Conservation (phyloP, 1,140 invertebrate species). For the Bombus consobrinus region DNA sequence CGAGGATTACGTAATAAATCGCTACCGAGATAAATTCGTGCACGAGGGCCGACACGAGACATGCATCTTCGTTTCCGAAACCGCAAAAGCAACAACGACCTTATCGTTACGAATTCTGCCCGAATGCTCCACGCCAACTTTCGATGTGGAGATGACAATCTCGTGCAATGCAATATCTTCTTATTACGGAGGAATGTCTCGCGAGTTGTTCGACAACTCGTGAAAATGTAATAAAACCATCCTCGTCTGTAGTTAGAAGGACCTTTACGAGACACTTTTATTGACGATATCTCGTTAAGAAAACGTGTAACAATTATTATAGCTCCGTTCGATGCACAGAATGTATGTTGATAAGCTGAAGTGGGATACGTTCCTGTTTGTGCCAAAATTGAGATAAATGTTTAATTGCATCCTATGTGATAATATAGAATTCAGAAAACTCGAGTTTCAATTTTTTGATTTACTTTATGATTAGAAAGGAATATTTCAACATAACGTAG, state of each 20-base stretch:
- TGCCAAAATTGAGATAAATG: no score
- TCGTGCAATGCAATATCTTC: background rate
- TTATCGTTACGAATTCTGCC: background rate
- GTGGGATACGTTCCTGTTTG: no score
- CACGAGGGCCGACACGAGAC: background rate
- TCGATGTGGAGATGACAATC: background rate
- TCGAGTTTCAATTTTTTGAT: no score
- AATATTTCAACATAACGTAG: no score
- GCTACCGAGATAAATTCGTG: slow-evolving; percentile 30
- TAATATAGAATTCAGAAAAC: no score
- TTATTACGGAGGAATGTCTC: background rate
- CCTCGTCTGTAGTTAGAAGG: background rate
- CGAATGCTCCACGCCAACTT: background rate
- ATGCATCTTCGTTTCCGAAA: slow-evolving; percentile 12
- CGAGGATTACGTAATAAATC: slow-evolving; percentile 52
- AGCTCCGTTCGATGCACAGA: no score
- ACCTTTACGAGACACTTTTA: background rate
- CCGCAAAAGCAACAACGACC: background rate
- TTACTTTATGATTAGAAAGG: no score
- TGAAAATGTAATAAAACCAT: background rate
- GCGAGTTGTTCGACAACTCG: background rate
- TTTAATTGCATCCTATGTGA: no score
- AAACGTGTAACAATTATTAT: no score
- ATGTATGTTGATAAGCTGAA: no score
- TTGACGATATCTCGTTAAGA: background rate